Conservation (phyloP, 2,888 invertebrate species). For the Drosophila yooni region DNA sequence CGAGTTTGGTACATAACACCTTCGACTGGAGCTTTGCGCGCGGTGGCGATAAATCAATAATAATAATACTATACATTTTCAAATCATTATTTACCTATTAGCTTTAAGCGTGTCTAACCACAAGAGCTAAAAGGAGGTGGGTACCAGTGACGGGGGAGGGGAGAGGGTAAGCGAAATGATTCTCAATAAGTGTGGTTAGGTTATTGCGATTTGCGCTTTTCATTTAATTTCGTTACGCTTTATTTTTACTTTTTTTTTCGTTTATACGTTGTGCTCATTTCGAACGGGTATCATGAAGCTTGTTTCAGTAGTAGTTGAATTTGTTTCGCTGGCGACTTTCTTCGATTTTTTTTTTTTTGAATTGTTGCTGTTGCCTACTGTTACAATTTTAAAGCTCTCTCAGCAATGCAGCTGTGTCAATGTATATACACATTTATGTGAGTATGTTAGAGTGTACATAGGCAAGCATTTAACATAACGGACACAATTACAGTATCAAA, state of each 20-base stretch:
- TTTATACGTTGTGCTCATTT: slow-evolving; percentile 69
- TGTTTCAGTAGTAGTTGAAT: slow-evolving; percentile 62
- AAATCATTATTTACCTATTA: slow-evolving; percentile 65
- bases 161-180: slow-evolving; percentile 29
- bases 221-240: slow-evolving; percentile 74
- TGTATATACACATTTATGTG: slow-evolving; percentile 33
- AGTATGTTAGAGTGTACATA: slow-evolving; percentile 44
- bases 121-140: not conserved
- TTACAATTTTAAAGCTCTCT: slow-evolving; percentile 74
- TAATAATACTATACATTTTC: slow-evolving; percentile 66
- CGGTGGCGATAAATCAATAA: slow-evolving; percentile 74
- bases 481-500: slow-evolving; percentile 75
- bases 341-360: slow-evolving; percentile 64
- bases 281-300: slow-evolving; percentile 69
- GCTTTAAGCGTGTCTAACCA: slow-evolving; percentile 38
- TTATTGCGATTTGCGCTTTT: slow-evolving; percentile 70
- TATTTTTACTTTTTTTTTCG: slow-evolving; percentile 44
- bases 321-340: slow-evolving; percentile 72
- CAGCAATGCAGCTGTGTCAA: slow-evolving; percentile 66
- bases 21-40: slow-evolving; percentile 50
- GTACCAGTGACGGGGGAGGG: not conserved
- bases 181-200: slow-evolving; percentile 70
- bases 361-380: slow-evolving; percentile 52
- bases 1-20: slow-evolving; percentile 73
- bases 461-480: slow-evolving; percentile 76